These are phyloP conservation scores for Sphyrna mokarran DNA, from an alignment of 2,113 vertebrate species.

Conservation along the genomic window DNA sequence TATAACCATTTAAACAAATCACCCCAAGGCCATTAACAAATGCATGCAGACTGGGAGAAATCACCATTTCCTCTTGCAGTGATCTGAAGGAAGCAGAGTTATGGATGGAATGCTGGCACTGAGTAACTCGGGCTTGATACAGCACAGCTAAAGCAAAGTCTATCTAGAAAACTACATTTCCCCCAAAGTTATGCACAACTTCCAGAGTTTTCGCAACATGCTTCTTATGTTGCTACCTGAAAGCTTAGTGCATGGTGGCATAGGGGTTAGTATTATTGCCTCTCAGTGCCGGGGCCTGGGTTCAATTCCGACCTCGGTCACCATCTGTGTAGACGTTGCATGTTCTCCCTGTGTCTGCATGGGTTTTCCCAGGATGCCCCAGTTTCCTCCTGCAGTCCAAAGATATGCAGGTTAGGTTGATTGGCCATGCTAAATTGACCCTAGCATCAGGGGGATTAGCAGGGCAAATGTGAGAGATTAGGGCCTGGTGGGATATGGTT, in stretches of 20 bases:
- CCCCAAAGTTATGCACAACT: background rate
- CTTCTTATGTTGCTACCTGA: background rate
- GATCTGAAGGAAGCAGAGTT: background rate
- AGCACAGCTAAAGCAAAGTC: background rate
- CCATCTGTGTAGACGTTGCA: too few species aligned
- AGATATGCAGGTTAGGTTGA: too few species aligned
- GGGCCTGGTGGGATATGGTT: too few species aligned
- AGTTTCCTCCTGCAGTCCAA: too few species aligned
- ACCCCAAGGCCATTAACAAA: constrained; percentile 22
- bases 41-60: background rate
- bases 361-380: too few species aligned
- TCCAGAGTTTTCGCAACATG: background rate
- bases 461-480: too few species aligned
- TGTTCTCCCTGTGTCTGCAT: too few species aligned
- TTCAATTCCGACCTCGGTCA: too few species aligned
- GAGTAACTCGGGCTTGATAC: background rate
- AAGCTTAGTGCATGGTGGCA: background rate
- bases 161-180: background rate
- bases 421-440: too few species aligned
- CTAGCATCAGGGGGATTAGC: too few species aligned
- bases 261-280: too few species aligned
- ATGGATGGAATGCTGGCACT: constrained; percentile 7
- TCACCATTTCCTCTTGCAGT: background rate
- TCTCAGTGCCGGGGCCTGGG: too few species aligned
- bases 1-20: background rate